These are phyloP conservation scores for Eumacrocentrus americanus DNA, from an alignment of 2,888 invertebrate genomes.

Conservation along the genomic window DNA sequence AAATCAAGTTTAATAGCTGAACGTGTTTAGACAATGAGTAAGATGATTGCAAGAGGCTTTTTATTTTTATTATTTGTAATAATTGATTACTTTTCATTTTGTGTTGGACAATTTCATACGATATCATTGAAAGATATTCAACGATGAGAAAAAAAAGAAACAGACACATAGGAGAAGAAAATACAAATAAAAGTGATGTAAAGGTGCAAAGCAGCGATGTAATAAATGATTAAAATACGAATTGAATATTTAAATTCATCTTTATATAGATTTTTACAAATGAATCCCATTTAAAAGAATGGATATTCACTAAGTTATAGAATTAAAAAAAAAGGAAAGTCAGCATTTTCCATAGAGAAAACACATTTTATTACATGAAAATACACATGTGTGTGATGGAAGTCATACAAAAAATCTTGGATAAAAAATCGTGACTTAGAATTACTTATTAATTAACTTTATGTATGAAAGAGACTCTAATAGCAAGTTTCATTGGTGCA, in stretches of 20 bases:
- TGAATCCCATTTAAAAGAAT: no score
- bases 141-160: constrained; percentile 39
- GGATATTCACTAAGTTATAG: no score
- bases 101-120: constrained; percentile 55
- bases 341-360: constrained; percentile 22
- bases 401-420: constrained; percentile 16
- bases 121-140: constrained; percentile 40
- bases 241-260: no score
- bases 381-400: constrained; percentile 5
- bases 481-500: no score
- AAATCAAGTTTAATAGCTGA: constrained; percentile 51
- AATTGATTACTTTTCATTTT: constrained; percentile 45
- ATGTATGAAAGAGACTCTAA: no score
- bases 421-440: constrained; percentile 19
- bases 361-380: constrained; percentile 25
- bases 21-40: constrained; percentile 49
- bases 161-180: constrained; percentile 49
- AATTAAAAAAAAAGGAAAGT: no score
- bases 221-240: constrained; percentile 33
- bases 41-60: constrained; percentile 55
- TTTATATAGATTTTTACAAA: no score
- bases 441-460: constrained; percentile 12
- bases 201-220: constrained; percentile 34
- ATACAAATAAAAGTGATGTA: constrained; percentile 41
- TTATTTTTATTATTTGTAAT: constrained; percentile 59